A percentile compares a stretch with the other conserved stretches of the same genome.
Evolutionary conservation across 1,140 invertebrate species (phyloP).

Genomic region (Drosophila pseudoobscura): DNA sequence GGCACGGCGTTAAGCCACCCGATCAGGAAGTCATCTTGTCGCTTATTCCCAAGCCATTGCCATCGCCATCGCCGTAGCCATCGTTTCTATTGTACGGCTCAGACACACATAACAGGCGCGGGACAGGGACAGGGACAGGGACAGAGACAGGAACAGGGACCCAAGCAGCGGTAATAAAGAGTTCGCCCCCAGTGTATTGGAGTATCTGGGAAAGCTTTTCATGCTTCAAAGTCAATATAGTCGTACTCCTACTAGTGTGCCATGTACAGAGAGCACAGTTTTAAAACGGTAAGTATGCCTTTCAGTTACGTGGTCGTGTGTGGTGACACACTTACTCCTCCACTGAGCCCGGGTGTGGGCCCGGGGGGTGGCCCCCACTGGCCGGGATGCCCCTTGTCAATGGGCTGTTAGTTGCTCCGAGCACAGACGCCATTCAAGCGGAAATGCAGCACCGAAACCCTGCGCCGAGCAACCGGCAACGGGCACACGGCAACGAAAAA

Average conservation of each 20-base stretch:
- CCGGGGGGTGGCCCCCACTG: too few relatives aligned
- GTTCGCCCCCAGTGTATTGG: conserved; percentile 63
- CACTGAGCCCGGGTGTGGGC: background rate
- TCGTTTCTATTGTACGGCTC: conserved; percentile 33
- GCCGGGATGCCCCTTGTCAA: conserved; percentile 35
- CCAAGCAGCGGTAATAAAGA: conserved; percentile 61
- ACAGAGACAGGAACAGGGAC: background rate
- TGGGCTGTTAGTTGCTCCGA: conserved; percentile 72
- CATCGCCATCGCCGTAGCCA: background rate
- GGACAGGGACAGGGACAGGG: background rate
- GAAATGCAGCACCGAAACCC: conserved; percentile 75
- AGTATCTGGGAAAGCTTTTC: conserved; percentile 78
- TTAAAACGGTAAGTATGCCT: conserved; percentile 76
- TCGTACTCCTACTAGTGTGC: conserved; percentile 37
- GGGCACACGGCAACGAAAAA: conserved; percentile 40
- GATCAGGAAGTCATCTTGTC: conserved; percentile 50
- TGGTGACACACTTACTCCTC: conserved; percentile 44
- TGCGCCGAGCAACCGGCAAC: conserved; percentile 22
- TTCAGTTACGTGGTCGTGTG: conserved; percentile 68
- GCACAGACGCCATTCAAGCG: conserved; percentile 77
- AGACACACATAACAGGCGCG: conserved; percentile 18
- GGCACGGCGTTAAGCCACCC: conserved; percentile 23
- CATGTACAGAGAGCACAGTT: conserved; percentile 70
- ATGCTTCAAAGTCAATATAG: conserved; percentile 78
- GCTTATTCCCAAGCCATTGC: conserved; percentile 36